phyloP scores from a whole-genome alignment of 1,140 invertebrate genomes.

The Arctopsyche grandis region DNA sequence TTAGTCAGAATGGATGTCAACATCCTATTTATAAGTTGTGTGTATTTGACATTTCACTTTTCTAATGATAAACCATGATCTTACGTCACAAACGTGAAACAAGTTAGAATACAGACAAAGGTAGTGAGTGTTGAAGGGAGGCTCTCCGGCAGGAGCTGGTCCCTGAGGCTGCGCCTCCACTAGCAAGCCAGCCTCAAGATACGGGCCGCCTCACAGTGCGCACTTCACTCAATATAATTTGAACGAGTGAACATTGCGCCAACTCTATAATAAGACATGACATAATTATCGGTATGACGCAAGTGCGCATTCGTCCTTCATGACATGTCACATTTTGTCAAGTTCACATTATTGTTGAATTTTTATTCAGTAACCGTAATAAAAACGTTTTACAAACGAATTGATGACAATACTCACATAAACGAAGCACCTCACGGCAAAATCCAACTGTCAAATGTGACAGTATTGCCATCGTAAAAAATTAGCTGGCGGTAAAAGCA shows the following conservation, averaged over 20 bases:
- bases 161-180: not conserved
- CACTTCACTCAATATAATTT: not conserved
- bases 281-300: constrained; percentile 31
- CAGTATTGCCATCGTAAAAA: constrained; percentile 19
- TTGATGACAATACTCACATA: not conserved
- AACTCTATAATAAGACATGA: constrained; percentile 37
- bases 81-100: too few species aligned
- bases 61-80: too few species aligned
- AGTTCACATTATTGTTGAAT: not conserved
- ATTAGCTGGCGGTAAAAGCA: too few species aligned
- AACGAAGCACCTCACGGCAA: not conserved
- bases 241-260: not conserved
- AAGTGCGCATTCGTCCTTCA: not conserved
- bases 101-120: too few species aligned
- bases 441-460: constrained; percentile 13
- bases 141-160: too few species aligned
- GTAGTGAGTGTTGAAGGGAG: too few species aligned
- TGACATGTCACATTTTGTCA: not conserved
- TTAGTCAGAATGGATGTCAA: too few species aligned
- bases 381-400: not conserved
- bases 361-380: too few species aligned
- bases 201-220: not conserved
- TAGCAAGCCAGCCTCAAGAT: not conserved
- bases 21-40: too few species aligned
- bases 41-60: too few species aligned